Conservation (phyloP, 2,888 invertebrate species). For the Mythimna lalbum region DNA sequence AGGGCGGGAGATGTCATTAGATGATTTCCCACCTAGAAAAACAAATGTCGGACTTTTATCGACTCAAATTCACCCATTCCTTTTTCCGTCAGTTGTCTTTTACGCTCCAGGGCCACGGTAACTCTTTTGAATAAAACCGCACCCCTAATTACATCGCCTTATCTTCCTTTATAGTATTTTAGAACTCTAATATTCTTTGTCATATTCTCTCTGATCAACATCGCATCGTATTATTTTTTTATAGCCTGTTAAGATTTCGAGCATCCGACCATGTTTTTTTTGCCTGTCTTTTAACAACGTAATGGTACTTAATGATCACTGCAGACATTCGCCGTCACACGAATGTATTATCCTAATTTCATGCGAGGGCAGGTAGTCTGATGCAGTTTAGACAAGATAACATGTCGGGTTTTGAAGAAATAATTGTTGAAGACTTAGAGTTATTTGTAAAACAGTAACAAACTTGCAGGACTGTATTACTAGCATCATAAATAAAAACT, state of each 20-base stretch:
- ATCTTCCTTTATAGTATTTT: no score
- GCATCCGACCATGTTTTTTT: constrained; percentile 25
- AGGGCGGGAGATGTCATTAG: no score
- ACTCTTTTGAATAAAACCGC: no score
- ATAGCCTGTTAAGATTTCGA: not conserved
- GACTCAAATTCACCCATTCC: no score
- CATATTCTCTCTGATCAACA: not conserved
- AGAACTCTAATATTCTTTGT: not conserved
- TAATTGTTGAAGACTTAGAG: not conserved
- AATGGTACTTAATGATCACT: constrained; percentile 21
- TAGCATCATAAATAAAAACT: no score
- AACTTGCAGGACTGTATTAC: no score
- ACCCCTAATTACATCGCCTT: no score
- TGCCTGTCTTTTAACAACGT: constrained; percentile 17
- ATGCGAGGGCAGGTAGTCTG: constrained; percentile 24
- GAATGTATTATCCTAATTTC: constrained; percentile 15
- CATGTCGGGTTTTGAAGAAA: not conserved
- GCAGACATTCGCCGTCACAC: constrained; percentile 2
- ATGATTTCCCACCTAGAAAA: no score
- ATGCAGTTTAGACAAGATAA: constrained; percentile 1
- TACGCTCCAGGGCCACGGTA: no score
- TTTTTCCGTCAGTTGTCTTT: no score
- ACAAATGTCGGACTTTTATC: no score
- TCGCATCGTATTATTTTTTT: constrained; percentile 29
- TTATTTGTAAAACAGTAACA: no score